Evolutionary conservation across 2,113 vertebrate species (phyloP), one percentile per base, ranked within the genome.

Genomic region (Paedocypris sp.): DNA sequence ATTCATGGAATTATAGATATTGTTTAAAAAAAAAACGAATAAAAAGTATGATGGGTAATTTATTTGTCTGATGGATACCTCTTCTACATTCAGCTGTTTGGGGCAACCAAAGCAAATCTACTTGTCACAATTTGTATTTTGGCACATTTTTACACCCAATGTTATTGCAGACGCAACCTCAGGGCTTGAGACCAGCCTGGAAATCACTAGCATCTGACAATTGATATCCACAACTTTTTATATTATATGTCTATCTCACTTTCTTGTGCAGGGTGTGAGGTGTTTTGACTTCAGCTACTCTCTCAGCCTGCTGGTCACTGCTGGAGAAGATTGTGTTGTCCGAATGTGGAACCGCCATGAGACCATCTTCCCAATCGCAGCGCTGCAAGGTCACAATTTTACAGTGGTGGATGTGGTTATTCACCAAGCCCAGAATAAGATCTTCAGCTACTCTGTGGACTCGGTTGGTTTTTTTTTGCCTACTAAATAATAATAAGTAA

Each of bases 381-480:
- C 49, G 11, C 68, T 87, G 41, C 60, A 1, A 2, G 78, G 76
- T 54, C 75, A 76, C 60, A 16, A 8, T 15, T 49, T 62, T n/a
- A 33, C 63, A 1, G 38, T 76, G 10, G 39, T 72, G 33, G 80
- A 79, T 62, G 62, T 72, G 6, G 60, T 36, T 3, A 36, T 72
- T 42, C 77, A 64, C 23, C 67, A 75, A 60, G 47, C 58, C 32
- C 67, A 60, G 8, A n/a, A 50, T 2, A 71, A 68, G 42, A 9
- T 75, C 47, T 72, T 80, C 72, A 84, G 79, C 71, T 76, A 73
- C 62, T 75, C 78, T 26, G 81, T 74, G 71, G 72, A 75, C 7
- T 48, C 53, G 1, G 74, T 75, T 35, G 78, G 75, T 66, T 16
- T 45, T n/a, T n/a, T n/a, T 15, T 5, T 2, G 25, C 9, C 10